A percentile compares a stretch with the other conserved stretches of the same genome.
These are phyloP conservation scores for Catostylus mosaicus DNA, from an alignment of 30 jellyfish, hydroid and myxozoan species.

Conservation along the genomic window DNA sequence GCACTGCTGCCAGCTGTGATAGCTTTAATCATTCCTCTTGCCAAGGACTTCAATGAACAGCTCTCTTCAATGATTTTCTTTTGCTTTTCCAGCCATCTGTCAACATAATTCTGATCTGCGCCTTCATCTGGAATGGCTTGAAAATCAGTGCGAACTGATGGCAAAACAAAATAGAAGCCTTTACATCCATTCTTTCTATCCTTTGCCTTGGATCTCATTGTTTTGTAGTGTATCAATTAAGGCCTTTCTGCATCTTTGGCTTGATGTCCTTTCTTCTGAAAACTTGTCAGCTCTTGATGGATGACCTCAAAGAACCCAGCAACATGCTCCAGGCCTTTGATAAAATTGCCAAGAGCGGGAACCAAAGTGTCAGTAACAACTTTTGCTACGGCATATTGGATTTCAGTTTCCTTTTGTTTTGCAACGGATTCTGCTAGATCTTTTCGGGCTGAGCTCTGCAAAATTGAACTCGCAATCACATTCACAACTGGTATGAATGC, in stretches of 20 bases:
- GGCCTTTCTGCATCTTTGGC: slow-evolving; percentile 11
- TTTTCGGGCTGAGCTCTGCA: background rate
- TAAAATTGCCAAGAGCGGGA: slow-evolving; percentile 26
- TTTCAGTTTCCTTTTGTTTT: background rate
- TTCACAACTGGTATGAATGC: slow-evolving; percentile 20
- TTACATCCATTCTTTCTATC: background rate
- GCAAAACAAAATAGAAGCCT: slow-evolving; percentile 4
- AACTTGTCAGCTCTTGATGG: background rate
- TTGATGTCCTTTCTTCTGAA: slow-evolving; percentile 12
- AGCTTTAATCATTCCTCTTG: background rate
- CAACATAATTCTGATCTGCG: slow-evolving; percentile 17
- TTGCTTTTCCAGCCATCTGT: slow-evolving; percentile 4
- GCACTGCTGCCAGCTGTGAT: background rate
- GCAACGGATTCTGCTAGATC: slow-evolving; percentile 21
- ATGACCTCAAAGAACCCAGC: slow-evolving; percentile 28
- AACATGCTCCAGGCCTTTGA: slow-evolving; percentile 8
- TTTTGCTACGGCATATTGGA: background rate
- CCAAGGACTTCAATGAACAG: background rate
- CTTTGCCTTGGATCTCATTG: slow-evolving; percentile 10
- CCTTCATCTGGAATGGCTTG: slow-evolving; percentile 19
- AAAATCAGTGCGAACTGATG: slow-evolving; percentile 21
- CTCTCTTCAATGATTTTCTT: background rate
- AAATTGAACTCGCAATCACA: slow-evolving; percentile 2
- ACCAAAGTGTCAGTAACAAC: slow-evolving; percentile 26
- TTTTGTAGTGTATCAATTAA: slow-evolving; percentile 1